Conservation (phyloP, 2,888 invertebrate genomes). For the Lasioglossum calceatum region DNA sequence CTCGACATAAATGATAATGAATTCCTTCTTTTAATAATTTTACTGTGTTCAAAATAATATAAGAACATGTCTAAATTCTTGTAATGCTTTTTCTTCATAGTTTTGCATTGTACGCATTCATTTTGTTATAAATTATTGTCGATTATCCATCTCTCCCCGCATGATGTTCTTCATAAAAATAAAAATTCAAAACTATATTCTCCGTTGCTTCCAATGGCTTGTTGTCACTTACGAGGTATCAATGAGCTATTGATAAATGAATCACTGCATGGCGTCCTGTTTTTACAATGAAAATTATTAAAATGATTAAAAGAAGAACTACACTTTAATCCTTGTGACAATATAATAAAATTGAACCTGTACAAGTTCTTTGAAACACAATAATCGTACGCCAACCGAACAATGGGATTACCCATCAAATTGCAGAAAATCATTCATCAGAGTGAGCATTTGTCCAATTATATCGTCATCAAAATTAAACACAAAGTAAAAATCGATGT, state of each 20-base stretch:
- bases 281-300: neutral
- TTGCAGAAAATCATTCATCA: neutral
- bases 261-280: neutral
- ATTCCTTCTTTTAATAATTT: neutral
- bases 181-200: neutral
- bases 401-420: too few species aligned
- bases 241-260: neutral
- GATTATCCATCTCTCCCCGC: too few species aligned
- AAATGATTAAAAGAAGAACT: neutral
- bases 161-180: neutral
- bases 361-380: too few species aligned
- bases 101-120: too few species aligned
- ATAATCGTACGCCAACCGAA: too few species aligned
- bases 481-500: neutral
- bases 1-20: too few species aligned
- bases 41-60: neutral
- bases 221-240: too few species aligned
- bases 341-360: neutral
- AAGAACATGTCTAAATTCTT: too few species aligned
- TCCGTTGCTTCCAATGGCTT: too few species aligned
- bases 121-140: too few species aligned
- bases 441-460: neutral
- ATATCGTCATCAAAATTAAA: neutral
- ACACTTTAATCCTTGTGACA: neutral
- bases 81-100: too few species aligned